Evolutionary conservation across 2,888 invertebrate genomes (phyloP).

Genomic region (Apamea crenata): DNA sequence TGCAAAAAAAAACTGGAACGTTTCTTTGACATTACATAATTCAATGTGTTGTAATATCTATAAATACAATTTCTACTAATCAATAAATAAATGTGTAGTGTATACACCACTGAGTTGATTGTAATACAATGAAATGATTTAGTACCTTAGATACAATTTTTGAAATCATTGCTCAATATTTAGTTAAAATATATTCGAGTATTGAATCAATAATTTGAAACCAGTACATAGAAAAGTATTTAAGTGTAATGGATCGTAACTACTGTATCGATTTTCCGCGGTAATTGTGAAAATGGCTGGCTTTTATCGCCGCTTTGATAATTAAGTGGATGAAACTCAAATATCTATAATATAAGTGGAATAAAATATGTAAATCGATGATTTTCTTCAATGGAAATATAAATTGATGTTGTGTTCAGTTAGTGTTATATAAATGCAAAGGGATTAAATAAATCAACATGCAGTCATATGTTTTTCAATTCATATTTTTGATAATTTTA

Average conservation of each 20-base stretch:
- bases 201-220: background rate
- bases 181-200: background rate
- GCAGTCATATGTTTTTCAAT: constrained; percentile 67
- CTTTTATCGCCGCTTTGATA: constrained; percentile 46
- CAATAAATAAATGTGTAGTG: background rate
- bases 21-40: constrained; percentile 55
- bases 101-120: background rate
- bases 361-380: constrained; percentile 13
- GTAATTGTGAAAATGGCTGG: constrained; percentile 70
- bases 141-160: too few relatives aligned
- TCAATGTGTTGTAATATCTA: constrained; percentile 17
- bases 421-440: background rate
- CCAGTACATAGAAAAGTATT: background rate
- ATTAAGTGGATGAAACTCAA: constrained; percentile 55
- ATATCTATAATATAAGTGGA: constrained; percentile 31
- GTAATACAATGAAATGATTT: background rate
- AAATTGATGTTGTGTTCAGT: constrained; percentile 24
- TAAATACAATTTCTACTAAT: constrained; percentile 38
- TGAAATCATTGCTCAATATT: background rate
- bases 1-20: constrained; percentile 35
- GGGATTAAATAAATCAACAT: constrained; percentile 56
- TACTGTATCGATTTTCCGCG: constrained; percentile 76
- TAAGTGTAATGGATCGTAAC: constrained; percentile 68
- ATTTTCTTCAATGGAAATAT: constrained; percentile 6
- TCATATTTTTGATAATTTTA: constrained; percentile 68